phyloP scores from a whole-genome alignment of 2,888 invertebrate genomes.

The Hypena proboscidalis region DNA sequence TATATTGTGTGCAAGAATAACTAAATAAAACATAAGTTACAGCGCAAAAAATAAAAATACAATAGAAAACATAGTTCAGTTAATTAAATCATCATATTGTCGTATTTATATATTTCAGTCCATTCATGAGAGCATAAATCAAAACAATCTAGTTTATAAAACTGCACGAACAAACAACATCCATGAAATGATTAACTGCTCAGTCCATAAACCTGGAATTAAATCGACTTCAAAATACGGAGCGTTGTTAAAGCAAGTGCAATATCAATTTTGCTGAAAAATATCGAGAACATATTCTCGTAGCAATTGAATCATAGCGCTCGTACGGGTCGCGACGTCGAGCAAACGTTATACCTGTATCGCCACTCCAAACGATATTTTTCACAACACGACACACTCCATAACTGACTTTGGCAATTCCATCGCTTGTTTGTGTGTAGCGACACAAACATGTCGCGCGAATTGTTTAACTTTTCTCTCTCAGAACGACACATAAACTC shows the following conservation, averaged over 20 bases:
- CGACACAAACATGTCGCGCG: slow-evolving; percentile 53
- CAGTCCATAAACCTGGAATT: background rate
- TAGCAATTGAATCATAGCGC: slow-evolving; percentile 43
- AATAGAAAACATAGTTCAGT: too few relatives aligned
- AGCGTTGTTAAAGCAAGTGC: slow-evolving; percentile 16
- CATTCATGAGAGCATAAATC: too few relatives aligned
- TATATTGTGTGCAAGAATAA: too few relatives aligned
- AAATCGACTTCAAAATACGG: slow-evolving; percentile 3
- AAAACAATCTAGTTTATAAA: background rate
- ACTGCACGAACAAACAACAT: background rate
- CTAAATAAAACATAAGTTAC: too few relatives aligned
- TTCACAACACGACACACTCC: slow-evolving; percentile 27
- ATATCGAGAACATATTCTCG: slow-evolving; percentile 32
- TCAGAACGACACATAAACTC: slow-evolving; percentile 65
- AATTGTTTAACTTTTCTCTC: slow-evolving; percentile 70
- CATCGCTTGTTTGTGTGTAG: slow-evolving; percentile 42
- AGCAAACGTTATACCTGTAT: slow-evolving; percentile 18
- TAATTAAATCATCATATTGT: too few relatives aligned
- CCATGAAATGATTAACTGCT: background rate
- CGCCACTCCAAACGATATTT: slow-evolving; percentile 22
- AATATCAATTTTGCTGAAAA: slow-evolving; percentile 42
- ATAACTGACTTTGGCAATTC: slow-evolving; percentile 50
- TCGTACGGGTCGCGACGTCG: slow-evolving; percentile 12
- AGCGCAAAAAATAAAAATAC: too few relatives aligned
- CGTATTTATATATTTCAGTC: too few relatives aligned